Evolutionary conservation across 2,113 vertebrate genomes (phyloP), one percentile per base, ranked within the genome.

Genomic region (Thomomys bottae): DNA sequence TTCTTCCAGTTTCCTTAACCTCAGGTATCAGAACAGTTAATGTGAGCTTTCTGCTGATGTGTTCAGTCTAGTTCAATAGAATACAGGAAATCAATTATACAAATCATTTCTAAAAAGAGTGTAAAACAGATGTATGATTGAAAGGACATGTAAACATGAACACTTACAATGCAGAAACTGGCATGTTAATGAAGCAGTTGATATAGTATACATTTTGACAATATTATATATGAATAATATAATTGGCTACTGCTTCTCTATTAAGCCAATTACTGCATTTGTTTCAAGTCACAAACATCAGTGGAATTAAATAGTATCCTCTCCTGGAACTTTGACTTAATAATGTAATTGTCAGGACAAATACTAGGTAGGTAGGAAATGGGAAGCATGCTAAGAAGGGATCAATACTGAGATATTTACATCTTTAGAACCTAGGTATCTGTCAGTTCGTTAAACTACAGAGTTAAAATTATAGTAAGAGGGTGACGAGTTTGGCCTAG

Each of bases 71-170:
- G 93, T 84, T 92, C 34, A 89, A 34, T 82, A 82, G 68, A 93
- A 93, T 94, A 75, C 45, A 88, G 49, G 67, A 81, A 94, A 94
- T 84, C 61, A 90, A 42, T 89, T 80, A 87, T n/a, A 49, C 15
- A 96, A 94, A 94, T 20, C 26, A 28, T 84, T 95, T 84, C 24
- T n/a, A 92, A 81, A 90, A 87, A 84, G 54, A 72, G 14, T 89
- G 3, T 28, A 92, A 93, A 89, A 92, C 26, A 88, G 54, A 84
- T 78, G 28, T 49, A 78, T 87, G 77, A 80, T 63, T 95, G 92
- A 89, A 96, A 93, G 81, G 84, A 70, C 42, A 72, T 84, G 81
- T 59, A 76, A 78, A 84, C 64, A 81, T n/a, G 38, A 87, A 72
- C 21, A 67, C 42, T 84, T 64, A 59, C 28, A 81, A 83, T 70